Evolutionary conservation across 1,140 invertebrate species (phyloP).

Genomic region (Lucilia cuprina): DNA sequence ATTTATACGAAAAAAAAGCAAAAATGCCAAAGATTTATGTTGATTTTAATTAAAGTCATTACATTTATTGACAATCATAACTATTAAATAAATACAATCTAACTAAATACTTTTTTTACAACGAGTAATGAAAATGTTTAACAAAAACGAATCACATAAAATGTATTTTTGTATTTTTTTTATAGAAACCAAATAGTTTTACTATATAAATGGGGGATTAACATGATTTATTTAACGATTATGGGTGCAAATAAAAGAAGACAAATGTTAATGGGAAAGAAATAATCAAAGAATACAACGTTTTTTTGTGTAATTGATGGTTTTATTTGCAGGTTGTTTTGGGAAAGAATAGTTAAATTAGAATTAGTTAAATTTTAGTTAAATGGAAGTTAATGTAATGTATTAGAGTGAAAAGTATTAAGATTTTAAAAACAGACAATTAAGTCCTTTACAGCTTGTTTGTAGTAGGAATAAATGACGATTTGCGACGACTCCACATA

Average conservation of each 20-base stretch:
- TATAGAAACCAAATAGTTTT: neutral
- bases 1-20: neutral
- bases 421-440: too few species aligned
- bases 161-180: neutral
- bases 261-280: neutral
- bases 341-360: too few species aligned
- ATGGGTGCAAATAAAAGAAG: neutral
- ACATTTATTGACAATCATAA: constrained; percentile 18
- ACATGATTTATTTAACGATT: constrained; percentile 1
- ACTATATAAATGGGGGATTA: neutral
- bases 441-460: too few species aligned
- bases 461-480: too few species aligned
- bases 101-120: too few species aligned
- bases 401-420: too few species aligned
- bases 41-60: constrained; percentile 15
- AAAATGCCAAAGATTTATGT: neutral
- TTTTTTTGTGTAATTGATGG: neutral
- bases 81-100: neutral
- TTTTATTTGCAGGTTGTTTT: neutral
- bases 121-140: neutral
- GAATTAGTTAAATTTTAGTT: too few species aligned
- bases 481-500: too few species aligned
- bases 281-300: neutral
- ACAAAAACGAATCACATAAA: neutral
- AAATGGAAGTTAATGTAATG: too few species aligned